Evolutionary conservation across 2,888 invertebrate species (phyloP), one percentile per base, ranked within the genome.

Genomic region (Lepetodrilus schrolli): DNA sequence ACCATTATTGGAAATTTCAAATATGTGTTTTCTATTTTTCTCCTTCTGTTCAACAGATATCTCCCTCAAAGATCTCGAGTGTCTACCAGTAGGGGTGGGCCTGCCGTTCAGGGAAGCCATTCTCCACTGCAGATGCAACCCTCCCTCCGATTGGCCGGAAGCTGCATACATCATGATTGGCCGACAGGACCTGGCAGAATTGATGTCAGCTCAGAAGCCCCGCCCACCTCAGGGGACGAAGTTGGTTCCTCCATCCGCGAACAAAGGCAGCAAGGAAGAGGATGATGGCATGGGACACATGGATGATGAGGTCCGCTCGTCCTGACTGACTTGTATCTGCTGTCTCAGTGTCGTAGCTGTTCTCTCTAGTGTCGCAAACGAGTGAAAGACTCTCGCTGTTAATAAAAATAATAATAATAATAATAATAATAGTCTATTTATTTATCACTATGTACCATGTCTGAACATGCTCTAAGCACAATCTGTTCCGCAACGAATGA

Each of bases 121-220:
- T 78, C 93, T 94, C 89, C 91, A 93, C 80, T 94, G 95, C 82
- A 93, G 95, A 84, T 93, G 93, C 83, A 92, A 93, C 74, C 95
- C 95, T 0, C 94, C 94, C 0, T 92, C 93, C 36, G 93, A 93
- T 88, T 95, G 95, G 95, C 93, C 94, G 0, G 91, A 92, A 23
- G 92, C 93, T 26, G 94, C 94, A 0, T 95, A 95, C 89, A 92
- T 92, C 73, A 92, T 96, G 38, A 92, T 95, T 47, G 94, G 90
- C 48, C 83, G 88, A 37, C 86, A 88, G 71, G 89, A 86, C 49
- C 66, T 92, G 70, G 85, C 87, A 49, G 82, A 84, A 74, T 80
- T 89, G 73, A 76, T 80, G 74, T 74, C 81, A 50, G 80, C 78
- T 37, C 72, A 51, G 21, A 71, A 48, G 50, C 68, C 72, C 7